A percentile compares a stretch with the other conserved stretches of the same genome.
Conservation (phyloP, 2,888 invertebrate genomes). For the Dynastes grantii region DNA sequence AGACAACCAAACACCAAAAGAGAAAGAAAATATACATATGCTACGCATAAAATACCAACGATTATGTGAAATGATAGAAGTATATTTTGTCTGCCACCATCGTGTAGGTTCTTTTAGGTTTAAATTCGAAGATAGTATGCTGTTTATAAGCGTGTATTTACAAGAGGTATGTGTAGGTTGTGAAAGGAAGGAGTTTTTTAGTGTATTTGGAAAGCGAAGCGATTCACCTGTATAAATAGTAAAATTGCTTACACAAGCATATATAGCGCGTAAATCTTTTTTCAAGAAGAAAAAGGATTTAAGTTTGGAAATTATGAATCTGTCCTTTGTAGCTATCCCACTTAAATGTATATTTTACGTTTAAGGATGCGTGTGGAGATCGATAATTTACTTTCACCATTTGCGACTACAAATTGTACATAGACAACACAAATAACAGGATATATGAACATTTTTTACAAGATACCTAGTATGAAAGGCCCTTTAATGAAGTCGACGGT, state of each 20-base stretch:
- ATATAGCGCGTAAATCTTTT: too few relatives aligned
- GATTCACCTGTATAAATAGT: conserved; percentile 32
- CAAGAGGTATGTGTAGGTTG: not conserved
- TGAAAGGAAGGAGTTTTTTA: not conserved
- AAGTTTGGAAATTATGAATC: too few relatives aligned
- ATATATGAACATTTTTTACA: too few relatives aligned
- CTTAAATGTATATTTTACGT: too few relatives aligned
- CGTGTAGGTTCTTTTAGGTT: not conserved
- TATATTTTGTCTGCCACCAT: not conserved
- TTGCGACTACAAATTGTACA: too few relatives aligned
- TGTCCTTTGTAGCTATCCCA: too few relatives aligned
- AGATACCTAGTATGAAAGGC: too few relatives aligned
- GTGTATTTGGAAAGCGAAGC: conserved; percentile 10
- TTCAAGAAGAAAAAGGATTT: too few relatives aligned
- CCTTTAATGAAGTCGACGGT: too few relatives aligned
- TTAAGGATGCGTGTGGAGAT: too few relatives aligned
- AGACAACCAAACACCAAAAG: not conserved
- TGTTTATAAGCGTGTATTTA: conserved; percentile 5
- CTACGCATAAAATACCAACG: conserved; percentile 8
- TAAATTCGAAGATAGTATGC: conserved; percentile 10
- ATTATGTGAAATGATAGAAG: conserved; percentile 15
- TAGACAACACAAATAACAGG: too few relatives aligned
- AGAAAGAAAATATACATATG: not conserved
- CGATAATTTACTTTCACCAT: too few relatives aligned
- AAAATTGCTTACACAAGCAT: not conserved